Base-by-base conservation (phyloP, 2,888 invertebrate genomes). In the Willowsia nigromaculata region DNA sequence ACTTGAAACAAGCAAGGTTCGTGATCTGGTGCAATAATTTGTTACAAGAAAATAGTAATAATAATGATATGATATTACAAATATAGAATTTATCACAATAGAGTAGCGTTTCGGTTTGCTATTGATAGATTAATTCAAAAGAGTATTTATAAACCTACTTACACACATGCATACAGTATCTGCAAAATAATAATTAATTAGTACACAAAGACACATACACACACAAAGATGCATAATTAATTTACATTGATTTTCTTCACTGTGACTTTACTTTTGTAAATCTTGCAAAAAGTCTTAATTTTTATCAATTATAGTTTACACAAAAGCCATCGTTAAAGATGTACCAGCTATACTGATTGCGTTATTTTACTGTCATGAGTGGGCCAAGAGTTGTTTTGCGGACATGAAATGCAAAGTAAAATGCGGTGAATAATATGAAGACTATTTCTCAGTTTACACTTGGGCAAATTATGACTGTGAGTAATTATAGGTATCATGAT, bases 21-120 rank as follows among this genome's bases (percentile, higher is more conserved):
- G 92, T 91, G 92, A 92, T 88, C 91, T 92, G 92, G 92, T 92
- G 92, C 92, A 92, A 92, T 92, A 92, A 91, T 89, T 84, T 74
- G 84, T 89, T 84, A 84, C 30, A 84, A 50, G n/a, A 85, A 53
- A 74, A 50, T 33, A 37, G 18, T 78, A 78, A 37, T 27, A n/a
- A 50, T 47, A 47, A 74, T 74, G 25, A 25, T 59, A 59, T 15
- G 18, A 25, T 50, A 18, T 27, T 25, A 22, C 13, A 27, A 50
- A 13, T 50, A 50, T 1, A 43, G 13, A 13, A 43, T 4, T 50
- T 50, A 50, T 7, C 50, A 13, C 50, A 6, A 40, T 18, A 50
- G n/a, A 50, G n/a, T 18, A 50, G n/a, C 2, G 18, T 50, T 50
- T 50, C 50, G 50, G n/a, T n/a, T 50, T 50, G 50, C n/a, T 18